Evolutionary conservation across 2,797 vertebrate genomes (phyloP).

Genomic region (Cossypha heuglini): DNA sequence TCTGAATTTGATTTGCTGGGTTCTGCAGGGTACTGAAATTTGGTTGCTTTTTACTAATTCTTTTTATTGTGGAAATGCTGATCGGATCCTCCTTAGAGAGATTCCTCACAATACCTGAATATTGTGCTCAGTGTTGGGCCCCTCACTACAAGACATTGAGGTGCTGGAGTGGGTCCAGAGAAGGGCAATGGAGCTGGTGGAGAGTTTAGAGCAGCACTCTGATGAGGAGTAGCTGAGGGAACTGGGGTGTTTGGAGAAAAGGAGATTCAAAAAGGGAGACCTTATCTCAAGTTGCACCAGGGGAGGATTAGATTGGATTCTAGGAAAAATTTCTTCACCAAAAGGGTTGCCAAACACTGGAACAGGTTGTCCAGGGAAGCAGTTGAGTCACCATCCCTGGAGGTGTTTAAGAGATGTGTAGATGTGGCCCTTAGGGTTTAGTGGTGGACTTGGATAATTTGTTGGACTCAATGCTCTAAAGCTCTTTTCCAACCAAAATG

Average conservation of each 20-base stretch:
- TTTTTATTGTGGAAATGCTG: not conserved
- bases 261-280: not conserved
- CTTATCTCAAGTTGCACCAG: not conserved
- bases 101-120: not conserved
- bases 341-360: not conserved
- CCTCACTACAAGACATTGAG: not conserved
- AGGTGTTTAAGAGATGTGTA: rapidly evolving
- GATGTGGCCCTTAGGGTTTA: not conserved
- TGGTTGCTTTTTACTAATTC: not conserved
- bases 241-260: not conserved
- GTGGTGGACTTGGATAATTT: not conserved
- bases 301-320: not conserved
- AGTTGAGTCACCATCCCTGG: not conserved
- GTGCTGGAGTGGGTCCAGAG: not conserved
- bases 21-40: not conserved
- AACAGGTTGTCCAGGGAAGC: not conserved
- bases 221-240: not conserved
- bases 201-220: not conserved
- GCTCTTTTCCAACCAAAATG: not conserved
- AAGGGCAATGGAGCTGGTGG: not conserved
- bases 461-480: not conserved
- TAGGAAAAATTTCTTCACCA: not conserved
- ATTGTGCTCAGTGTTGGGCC: not conserved
- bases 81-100: not conserved
- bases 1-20: not conserved